Conservation (phyloP, 2,888 invertebrate genomes). For the Julus scandinavius region DNA sequence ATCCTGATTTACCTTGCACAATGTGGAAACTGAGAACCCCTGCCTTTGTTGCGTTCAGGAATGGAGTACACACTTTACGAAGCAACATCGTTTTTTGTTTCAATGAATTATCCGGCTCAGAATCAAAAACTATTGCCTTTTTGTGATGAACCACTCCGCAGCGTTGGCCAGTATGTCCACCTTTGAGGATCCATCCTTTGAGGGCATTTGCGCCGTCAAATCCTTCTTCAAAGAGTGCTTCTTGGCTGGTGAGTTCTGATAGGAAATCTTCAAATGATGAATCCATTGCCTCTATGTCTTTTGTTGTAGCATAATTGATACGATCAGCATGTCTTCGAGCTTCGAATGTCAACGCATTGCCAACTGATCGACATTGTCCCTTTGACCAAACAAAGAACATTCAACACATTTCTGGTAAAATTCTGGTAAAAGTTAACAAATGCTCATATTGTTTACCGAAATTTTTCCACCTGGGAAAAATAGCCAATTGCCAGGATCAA, state of each 20-base stretch:
- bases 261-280: conserved; percentile 58
- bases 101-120: conserved; percentile 47
- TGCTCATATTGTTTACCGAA: conserved; percentile 61
- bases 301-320: conserved; percentile 62
- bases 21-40: conserved; percentile 64
- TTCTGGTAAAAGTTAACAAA: no score
- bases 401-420: neutral
- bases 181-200: conserved; percentile 63
- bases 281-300: conserved; percentile 62
- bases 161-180: conserved; percentile 62
- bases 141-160: conserved; percentile 63
- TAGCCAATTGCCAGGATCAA: conserved; percentile 66
- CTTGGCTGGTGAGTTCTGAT: neutral
- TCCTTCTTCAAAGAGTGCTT: conserved; percentile 57
- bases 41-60: conserved; percentile 62
- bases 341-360: conserved; percentile 64
- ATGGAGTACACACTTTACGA: conserved; percentile 64
- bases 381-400: conserved; percentile 58
- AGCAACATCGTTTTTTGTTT: conserved; percentile 59
- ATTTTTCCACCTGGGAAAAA: conserved; percentile 67
- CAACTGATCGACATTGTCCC: conserved; percentile 65
- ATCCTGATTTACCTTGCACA: conserved; percentile 62
- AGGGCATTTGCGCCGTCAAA: conserved; percentile 56
- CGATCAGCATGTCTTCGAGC: conserved; percentile 60
- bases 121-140: conserved; percentile 62